Evolutionary conservation across 37 sponge, comb jelly and placozoan genomes (phyloP), one percentile per base, ranked within the genome.

Genomic region (Theonella swinhoei): DNA sequence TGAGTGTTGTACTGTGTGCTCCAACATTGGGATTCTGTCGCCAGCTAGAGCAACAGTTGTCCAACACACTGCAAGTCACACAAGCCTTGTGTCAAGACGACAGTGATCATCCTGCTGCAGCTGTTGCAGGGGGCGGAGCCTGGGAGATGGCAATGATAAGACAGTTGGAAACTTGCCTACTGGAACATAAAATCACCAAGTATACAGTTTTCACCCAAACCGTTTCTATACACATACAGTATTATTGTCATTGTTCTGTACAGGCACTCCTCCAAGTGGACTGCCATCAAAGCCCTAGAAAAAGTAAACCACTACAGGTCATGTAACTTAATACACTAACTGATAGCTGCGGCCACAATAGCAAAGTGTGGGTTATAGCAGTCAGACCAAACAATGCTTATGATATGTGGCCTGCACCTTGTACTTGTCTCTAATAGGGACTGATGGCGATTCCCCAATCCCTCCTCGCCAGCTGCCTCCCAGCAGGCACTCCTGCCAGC

Each of bases 71-170:
- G n/a, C 42, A 68, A 20, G 76, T 75, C 0, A 25, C 75, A 8
- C 35, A 31, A 3, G 4, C 19, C 4, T 74, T 74, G 76, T 38
- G 74, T 34, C 43, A 41, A 25, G 40, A n/a, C 29, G 64, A 0
- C 32, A 68, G 65, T 23, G 68, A 83, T 39, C 68, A 54, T 3
- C 28, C 8, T 40, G 23, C 74, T 36, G 2, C 28, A 26, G 22
- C 68, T 11, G 75, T 83, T 36, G 22, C 38, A 3, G 84, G 67
- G 31, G 75, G 87, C 24, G 87, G 87, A 54, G 80, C 64, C 4
- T 86, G 87, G 87, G 87, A 86, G 87, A 20, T 86, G 34, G 78
- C 65, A 14, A 42, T 86, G 1, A 41, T 34, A 29, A 63, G 74
- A 62, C 7, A 79, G 17, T 25, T 86, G 62, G 74, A 79, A 19